Percentiles rank a stretch among this genome's conserved stretches.
These are phyloP conservation scores for Momotus momota DNA, from an alignment of 2,797 vertebrate species.

Conservation along the genomic window DNA sequence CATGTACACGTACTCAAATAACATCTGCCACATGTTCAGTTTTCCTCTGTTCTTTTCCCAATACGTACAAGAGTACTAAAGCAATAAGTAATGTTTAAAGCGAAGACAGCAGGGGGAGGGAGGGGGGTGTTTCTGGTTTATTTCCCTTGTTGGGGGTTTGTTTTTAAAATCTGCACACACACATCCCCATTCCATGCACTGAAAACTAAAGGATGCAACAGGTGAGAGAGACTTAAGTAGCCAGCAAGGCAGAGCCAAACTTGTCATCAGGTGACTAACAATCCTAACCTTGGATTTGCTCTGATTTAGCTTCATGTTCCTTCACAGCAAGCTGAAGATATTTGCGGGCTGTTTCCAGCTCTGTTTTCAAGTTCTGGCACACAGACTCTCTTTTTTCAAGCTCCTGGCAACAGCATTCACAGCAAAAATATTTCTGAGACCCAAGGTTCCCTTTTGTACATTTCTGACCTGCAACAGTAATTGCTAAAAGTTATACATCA, in stretches of 20 bases:
- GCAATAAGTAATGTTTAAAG: neutral
- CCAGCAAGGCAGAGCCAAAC: neutral
- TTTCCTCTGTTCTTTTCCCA: neutral
- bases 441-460: constrained; percentile 24
- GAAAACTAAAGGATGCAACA: neutral
- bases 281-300: constrained; percentile 81
- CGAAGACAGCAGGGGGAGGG: neutral
- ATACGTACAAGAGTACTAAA: neutral
- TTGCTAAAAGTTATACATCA: neutral
- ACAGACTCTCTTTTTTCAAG: constrained; percentile 82
- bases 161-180: neutral
- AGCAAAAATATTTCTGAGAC: constrained; percentile 63
- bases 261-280: neutral
- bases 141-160: too few species aligned
- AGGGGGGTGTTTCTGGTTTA: too few species aligned
- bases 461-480: constrained; percentile 56
- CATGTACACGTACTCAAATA: neutral
- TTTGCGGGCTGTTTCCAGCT: constrained; percentile 85
- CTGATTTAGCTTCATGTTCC: constrained; percentile 80
- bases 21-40: neutral
- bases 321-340: constrained; percentile 86
- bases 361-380: constrained; percentile 85
- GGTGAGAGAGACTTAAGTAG: neutral
- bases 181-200: neutral
- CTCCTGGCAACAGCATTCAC: constrained; percentile 75